Conservation (phyloP, 1,140 invertebrate genomes). For the Cherax quadricarinatus region DNA sequence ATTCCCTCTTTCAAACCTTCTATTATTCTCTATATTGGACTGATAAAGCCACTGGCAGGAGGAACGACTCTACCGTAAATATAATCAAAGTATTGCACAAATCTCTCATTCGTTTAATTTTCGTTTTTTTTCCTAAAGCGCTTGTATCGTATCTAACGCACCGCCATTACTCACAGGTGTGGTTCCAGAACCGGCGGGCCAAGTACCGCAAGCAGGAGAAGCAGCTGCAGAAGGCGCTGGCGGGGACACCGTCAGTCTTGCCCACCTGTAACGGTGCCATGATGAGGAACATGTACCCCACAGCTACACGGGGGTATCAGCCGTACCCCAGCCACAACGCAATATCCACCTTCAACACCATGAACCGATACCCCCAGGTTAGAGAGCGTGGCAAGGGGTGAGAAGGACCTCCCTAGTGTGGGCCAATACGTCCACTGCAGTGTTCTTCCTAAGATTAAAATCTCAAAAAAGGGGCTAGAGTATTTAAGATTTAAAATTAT, state of each 20-base stretch:
- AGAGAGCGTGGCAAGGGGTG: not conserved
- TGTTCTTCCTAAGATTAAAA: not conserved
- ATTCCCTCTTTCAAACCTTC: not conserved
- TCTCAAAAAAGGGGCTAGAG: no score
- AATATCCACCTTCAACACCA: slow-evolving; percentile 81
- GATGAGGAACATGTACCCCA: slow-evolving; percentile 97
- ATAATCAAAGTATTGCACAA: no score
- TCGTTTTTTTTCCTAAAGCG: not conserved
- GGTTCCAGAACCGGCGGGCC: slow-evolving; percentile 98
- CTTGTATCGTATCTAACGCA: not conserved
- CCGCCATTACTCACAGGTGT: slow-evolving; percentile 82
- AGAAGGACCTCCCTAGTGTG: no score
- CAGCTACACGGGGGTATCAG: slow-evolving; percentile 90
- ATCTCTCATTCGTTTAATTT: no score
- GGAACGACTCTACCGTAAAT: not conserved
- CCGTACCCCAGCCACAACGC: slow-evolving; percentile 90
- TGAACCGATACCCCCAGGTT: slow-evolving; percentile 94
- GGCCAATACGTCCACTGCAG: no score
- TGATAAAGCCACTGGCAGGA: not conserved
- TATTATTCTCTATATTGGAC: no score
- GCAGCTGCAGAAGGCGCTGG: slow-evolving; percentile 92
- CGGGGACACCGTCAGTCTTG: slow-evolving; percentile 85
- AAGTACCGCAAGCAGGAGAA: slow-evolving; percentile 99
- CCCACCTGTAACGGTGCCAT: slow-evolving; percentile 95
- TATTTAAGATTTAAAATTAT: no score